Evolutionary conservation across 1,140 invertebrate genomes (phyloP).

Genomic region (Cotesia glomerata): DNA sequence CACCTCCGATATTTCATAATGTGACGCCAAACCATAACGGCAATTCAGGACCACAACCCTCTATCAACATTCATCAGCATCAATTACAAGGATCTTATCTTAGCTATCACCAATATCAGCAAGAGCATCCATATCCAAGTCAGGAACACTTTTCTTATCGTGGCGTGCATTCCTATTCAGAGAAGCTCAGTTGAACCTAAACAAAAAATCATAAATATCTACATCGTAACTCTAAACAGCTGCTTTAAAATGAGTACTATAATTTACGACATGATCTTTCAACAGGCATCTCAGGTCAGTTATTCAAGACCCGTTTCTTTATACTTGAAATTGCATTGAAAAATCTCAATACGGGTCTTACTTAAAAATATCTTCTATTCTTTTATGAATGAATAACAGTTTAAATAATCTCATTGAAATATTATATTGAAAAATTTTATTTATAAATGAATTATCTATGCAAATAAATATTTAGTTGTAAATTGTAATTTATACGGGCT

Average conservation of each 20-base stretch:
- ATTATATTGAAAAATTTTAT: no score
- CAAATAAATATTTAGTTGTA: no score
- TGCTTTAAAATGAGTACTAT: slow-evolving; percentile 47
- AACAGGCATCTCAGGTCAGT: slow-evolving; percentile 47
- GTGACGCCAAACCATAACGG: neutral
- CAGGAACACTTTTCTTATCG: slow-evolving; percentile 24
- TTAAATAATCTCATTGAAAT: no score
- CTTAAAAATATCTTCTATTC: neutral
- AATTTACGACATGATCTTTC: slow-evolving; percentile 49
- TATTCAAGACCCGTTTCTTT: slow-evolving; percentile 37
- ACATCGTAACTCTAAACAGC: slow-evolving; percentile 39
- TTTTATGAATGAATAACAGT: neutral
- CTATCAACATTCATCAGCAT: slow-evolving; percentile 28
- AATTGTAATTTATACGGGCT: no score
- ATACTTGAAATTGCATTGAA: slow-evolving; percentile 36
- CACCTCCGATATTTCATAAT: slow-evolving; percentile 5
- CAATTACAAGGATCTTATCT: slow-evolving; percentile 39
- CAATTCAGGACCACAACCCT: neutral
- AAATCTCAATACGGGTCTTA: neutral
- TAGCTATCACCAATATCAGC: slow-evolving; percentile 37
- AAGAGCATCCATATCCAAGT: slow-evolving; percentile 26
- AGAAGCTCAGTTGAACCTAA: slow-evolving; percentile 29
- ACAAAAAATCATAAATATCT: slow-evolving; percentile 27
- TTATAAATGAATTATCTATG: no score
- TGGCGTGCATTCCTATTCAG: slow-evolving; percentile 20